Base-by-base conservation (phyloP, 2,888 invertebrate species). In the Apantesis nais region DNA sequence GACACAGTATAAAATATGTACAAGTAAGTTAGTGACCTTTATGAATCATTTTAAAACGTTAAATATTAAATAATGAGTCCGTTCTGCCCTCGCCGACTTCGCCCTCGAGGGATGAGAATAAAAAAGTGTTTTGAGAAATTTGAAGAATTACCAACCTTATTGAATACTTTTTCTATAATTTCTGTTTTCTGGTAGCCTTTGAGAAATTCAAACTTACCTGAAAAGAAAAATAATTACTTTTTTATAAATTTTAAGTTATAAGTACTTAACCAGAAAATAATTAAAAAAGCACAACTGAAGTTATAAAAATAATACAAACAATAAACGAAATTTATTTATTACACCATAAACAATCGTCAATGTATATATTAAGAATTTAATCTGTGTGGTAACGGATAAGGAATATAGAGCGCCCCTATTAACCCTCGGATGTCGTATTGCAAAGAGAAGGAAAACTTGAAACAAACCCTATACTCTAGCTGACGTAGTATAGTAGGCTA, bases 171-270 rank as follows among this genome's bases (percentile, higher is more conserved):
- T 55, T 16, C n/a, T 3, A 11, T 39, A 62, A 62, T 14, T 29
- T 25, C 25, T 39, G 16, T 29, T 31, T 44, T 22, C 37, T 14
- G 14, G 12, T n/a, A 12, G 34, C 52, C n/a, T 65, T 34, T 37
- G 55, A 44, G 7, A 44, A 48, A 12, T 66, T 55, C 29, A 61
- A 66, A 37, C 37, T 66, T 70, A 70, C 70, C 70, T 70, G 70
- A n/a, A 70, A 70, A 62, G 44, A 67, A 58, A 55, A 70, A 60
- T 55, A 25, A 34, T n/a, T n/a, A 31, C 2, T 48, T 14, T 7
- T n/a, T 55, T 25, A n/a, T 29, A 55, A 41, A 34, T 34, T 52
- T n/a, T 52, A 8, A 22, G 2, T n/a, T n/a, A 52, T 52, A 52
- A 52, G 22, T 52, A 52, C 48, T 52, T 9, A 34, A 34, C 34